Evolutionary conservation across 2,113 vertebrate genomes (phyloP), one percentile per base, ranked within the genome.

Genomic region (Chauna torquata): DNA sequence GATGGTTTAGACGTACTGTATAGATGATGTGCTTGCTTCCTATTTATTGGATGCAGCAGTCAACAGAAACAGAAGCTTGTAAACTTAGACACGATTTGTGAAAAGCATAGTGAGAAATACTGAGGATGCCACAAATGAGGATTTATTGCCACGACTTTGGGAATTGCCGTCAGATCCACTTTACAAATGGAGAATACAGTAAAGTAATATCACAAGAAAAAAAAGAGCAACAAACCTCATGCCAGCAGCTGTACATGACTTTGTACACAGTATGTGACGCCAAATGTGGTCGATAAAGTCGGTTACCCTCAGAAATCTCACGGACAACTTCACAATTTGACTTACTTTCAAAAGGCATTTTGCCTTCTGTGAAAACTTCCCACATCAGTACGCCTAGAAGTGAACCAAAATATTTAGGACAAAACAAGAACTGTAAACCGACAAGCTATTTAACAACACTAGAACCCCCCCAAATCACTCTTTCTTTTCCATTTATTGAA

Each of bases 231-330:
- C 97, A 88, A 68, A 99, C 99, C 98, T 99, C 98, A 0, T 99
- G 98, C 99, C 99, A 99, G 97, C 99, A 99, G 83, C 97, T 97
- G 96, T 99, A 99, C 99, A 99, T 99, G 95, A 99, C 96, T 96
- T 98, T 57, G 83, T 99, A 99, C 17, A 99, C 59, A 11, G 91
- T 16, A 36, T 92, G 72, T 0, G 99, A 96, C 40, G 98, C 99
- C 66, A 98, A 96, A 71, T 97, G 82, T 1, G 99, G 99, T n/a
- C 98, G 98, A 94, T 99, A 99, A 32, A 99, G 98, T 18, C 99
- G 94, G 42, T 98, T 96, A 34, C 99, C 99, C 52, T 97, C 97
- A 71, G 98, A 99, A 97, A 99, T 98, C 76, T 99, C 98, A 15
- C 62, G 97, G 13, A 99, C 98, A 8, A 99, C 99, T 66, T 99